Percentiles rank a stretch among this genome's conserved stretches.
These are phyloP conservation scores for Parauchenoglanis punctatus DNA, from an alignment of 2,797 vertebrate genomes.

Conservation along the genomic window DNA sequence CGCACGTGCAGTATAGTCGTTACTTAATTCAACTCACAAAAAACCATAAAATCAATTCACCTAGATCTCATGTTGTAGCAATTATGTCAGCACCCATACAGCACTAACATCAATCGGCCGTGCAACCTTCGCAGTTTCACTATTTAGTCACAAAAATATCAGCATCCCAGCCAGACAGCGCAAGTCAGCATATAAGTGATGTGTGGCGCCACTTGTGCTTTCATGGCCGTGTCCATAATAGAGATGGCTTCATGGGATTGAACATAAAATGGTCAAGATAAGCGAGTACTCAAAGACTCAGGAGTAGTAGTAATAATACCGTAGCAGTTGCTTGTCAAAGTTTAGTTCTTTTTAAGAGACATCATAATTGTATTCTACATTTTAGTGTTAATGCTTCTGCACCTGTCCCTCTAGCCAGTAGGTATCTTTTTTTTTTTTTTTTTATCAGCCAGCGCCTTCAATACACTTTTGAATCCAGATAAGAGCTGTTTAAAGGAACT, in stretches of 20 bases:
- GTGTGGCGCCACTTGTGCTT: background rate
- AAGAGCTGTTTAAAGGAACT: background rate
- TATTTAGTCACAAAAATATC: background rate
- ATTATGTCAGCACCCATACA: background rate
- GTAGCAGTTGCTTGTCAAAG: background rate
- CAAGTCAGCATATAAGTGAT: background rate
- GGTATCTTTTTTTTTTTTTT: background rate
- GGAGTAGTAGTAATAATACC: background rate
- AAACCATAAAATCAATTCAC: background rate
- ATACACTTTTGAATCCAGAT: background rate
- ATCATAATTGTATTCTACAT: background rate
- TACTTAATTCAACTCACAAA: background rate
- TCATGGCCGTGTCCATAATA: background rate
- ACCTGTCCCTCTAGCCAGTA: background rate
- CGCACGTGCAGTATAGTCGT: no score
- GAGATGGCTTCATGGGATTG: background rate
- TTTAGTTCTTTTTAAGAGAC: background rate
- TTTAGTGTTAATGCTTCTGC: background rate
- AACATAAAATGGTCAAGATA: background rate
- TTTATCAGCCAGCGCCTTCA: background rate
- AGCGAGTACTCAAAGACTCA: background rate
- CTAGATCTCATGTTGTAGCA: background rate
- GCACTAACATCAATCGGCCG: background rate
- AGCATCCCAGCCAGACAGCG: background rate
- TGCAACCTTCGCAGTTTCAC: background rate